Base-by-base conservation (phyloP, 2,888 invertebrate species). In the Drosophila planitibia region DNA sequence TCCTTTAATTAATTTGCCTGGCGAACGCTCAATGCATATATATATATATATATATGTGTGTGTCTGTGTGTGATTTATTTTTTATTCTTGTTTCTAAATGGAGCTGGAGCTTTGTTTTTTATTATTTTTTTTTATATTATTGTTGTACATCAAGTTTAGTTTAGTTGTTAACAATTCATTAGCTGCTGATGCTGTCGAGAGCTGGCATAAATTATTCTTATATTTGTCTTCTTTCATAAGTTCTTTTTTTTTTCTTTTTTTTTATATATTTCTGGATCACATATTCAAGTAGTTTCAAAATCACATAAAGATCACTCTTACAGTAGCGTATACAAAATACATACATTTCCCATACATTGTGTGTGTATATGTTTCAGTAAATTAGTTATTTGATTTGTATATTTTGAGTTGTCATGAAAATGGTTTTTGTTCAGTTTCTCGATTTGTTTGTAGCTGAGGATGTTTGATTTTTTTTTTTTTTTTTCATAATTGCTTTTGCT, bases 281-380 rank as follows among this genome's bases (percentile, higher is more conserved):
- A 87, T 89, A 89, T 91, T 91, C 89, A 91, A 88, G 85, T 89
- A 88, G 89, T 91, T 89, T 89, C 89, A 90, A 87, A 89, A 89
- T 89, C 89, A 89, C 89, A 89, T 89, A 83, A 87, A 88, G 88
- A 91, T 89, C 89, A 89, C 89, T 91, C 89, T 89, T 91, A 89
- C 89, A 91, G 80, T 89, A 89, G 87, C 91, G 91, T 89, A 87
- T 91, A 91, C 88, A 89, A 89, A 89, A 91, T 90, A 87, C 86
- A 90, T 83, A 75, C 81, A 76, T 89, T 74, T 67, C 52, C 61
- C 68, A 78, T 79, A 78, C 79, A 78, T 67, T 76, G 55, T 55
- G 65, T 74, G 64, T 82, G 44, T 70, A 51, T 70, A 70, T 80
- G 70, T 75, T 47, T 77, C 66, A 67, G 66, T 83, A 59, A 58